Conservation (phyloP, 2,113 vertebrate species). For the Cynoglossus semilaevis region DNA sequence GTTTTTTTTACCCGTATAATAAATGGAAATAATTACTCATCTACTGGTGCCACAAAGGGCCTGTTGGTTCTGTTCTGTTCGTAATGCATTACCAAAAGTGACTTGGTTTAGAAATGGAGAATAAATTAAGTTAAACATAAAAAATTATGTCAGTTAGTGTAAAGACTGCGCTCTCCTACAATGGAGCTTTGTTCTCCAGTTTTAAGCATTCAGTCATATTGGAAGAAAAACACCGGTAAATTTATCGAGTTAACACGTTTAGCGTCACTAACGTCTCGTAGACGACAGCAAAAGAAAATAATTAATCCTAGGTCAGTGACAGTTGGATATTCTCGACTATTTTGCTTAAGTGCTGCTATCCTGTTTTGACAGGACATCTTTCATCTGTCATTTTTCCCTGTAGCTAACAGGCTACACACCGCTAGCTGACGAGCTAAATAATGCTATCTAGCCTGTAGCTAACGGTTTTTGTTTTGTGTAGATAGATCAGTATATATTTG, state of each 20-base stretch:
- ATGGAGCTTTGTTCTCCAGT: conserved; percentile 69
- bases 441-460: conserved; percentile 40
- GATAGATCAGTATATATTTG: not conserved
- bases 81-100: not conserved
- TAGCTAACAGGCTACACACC: conserved; percentile 56
- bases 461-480: conserved; percentile 18
- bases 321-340: not conserved
- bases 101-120: not conserved
- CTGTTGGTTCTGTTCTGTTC: not conserved
- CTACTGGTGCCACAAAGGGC: not conserved
- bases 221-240: conserved; percentile 43
- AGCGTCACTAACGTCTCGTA: not conserved
- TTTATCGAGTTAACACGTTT: conserved; percentile 9
- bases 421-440: conserved; percentile 26
- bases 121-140: not conserved
- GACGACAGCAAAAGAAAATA: not conserved
- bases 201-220: conserved; percentile 41
- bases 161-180: conserved; percentile 43
- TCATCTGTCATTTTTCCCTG: conserved; percentile 56
- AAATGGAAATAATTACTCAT: conserved; percentile 9
- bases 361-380: conserved; percentile 58
- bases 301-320: not conserved
- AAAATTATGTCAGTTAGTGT: conserved; percentile 8
- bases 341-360: not conserved
- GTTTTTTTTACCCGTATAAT: not conserved